These are phyloP conservation scores for Hiodon tergisus DNA, from an alignment of 2,113 vertebrate genomes.

Conservation along the genomic window DNA sequence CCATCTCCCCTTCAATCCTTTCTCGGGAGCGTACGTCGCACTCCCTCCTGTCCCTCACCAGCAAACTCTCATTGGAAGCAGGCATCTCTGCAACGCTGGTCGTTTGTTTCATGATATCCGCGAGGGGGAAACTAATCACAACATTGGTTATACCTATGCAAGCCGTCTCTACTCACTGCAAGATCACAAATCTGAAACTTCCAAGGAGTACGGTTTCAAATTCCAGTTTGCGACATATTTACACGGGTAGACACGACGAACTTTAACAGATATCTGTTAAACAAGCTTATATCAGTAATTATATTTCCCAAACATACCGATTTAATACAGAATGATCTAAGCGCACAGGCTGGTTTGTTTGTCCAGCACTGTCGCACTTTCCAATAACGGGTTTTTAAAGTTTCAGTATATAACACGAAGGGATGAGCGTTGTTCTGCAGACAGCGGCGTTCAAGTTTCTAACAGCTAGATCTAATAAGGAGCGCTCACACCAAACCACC, in stretches of 20 bases:
- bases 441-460: constrained; percentile 17
- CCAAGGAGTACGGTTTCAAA: background rate
- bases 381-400: background rate
- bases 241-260: background rate
- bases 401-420: too few species aligned
- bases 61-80: constrained; percentile 41
- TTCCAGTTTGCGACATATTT: background rate
- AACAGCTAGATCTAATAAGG: background rate
- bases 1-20: constrained; percentile 63
- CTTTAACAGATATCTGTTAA: background rate
- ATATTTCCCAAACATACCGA: background rate
- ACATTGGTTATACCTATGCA: constrained; percentile 15
- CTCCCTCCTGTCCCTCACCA: constrained; percentile 48
- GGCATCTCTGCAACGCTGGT: constrained; percentile 35
- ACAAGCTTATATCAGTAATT: background rate
- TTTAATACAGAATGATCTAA: background rate
- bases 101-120: constrained; percentile 41
- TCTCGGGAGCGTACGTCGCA: constrained; percentile 60
- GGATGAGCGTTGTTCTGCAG: constrained; percentile 1
- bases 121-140: background rate
- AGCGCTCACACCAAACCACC: background rate
- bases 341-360: background rate
- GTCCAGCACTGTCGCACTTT: background rate
- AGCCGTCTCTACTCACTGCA: background rate
- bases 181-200: background rate